These are phyloP conservation scores for Geotrypetes seraphini DNA, from an alignment of 2,797 vertebrate genomes.

Conservation along the genomic window DNA sequence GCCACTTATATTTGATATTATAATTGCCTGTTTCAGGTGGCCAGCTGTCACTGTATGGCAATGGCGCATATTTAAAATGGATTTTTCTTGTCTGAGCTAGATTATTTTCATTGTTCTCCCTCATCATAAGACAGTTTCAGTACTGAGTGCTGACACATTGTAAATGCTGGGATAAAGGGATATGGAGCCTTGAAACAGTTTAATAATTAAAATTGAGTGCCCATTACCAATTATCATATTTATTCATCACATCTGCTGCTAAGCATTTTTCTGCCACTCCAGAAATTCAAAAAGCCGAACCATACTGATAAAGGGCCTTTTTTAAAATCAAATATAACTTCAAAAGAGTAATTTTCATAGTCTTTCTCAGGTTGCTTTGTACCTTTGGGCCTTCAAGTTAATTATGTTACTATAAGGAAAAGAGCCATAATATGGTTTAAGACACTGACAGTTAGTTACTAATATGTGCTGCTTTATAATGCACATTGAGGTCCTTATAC, in stretches of 20 bases:
- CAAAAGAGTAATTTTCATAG: no score
- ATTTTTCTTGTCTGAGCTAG: background rate
- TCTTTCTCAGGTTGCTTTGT: no score
- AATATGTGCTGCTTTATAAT: no score
- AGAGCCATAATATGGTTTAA: no score
- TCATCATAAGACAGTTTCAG: conserved; percentile 1
- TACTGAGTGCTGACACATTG: conserved; percentile 27
- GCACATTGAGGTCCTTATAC: no score
- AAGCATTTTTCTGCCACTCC: conserved; percentile 1
- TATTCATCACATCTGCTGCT: conserved; percentile 18
- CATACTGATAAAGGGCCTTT: background rate
- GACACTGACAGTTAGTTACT: no score
- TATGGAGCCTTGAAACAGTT: conserved; percentile 2
- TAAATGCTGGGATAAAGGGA: conserved; percentile 17
- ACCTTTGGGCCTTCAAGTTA: no score
- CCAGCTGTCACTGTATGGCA: conserved; percentile 19
- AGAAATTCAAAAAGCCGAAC: conserved; percentile 4
- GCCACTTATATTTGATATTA: conserved; percentile 9
- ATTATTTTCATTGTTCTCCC: background rate
- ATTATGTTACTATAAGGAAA: no score
- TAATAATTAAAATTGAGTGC: conserved; percentile 2
- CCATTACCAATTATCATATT: background rate
- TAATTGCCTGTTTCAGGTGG: conserved; percentile 26
- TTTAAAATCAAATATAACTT: no score
- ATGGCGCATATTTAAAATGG: conserved; percentile 12